Evolutionary conservation across 2,113 vertebrate genomes (phyloP).

Genomic region (Engystomops pustulosus): DNA sequence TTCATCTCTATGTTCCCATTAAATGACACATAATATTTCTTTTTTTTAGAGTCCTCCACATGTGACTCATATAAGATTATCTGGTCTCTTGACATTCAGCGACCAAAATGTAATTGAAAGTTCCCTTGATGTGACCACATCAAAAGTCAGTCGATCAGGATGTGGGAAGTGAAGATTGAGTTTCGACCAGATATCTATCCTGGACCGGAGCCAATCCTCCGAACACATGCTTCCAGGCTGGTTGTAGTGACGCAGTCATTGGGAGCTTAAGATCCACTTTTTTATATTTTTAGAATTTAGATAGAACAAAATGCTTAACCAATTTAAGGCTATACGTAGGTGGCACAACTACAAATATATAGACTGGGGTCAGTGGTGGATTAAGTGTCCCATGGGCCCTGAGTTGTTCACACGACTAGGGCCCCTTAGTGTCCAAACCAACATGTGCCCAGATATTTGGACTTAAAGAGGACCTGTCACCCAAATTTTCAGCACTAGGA

Average conservation of each 20-base stretch:
- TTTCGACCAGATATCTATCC: background rate
- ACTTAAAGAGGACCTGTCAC: no score
- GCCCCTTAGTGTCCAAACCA: no score
- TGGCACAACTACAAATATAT: no score
- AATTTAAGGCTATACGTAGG: no score
- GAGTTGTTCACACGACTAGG: no score
- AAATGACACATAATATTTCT: background rate
- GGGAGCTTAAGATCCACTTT: background rate
- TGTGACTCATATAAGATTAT: slow-evolving; percentile 16
- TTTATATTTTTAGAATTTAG: background rate
- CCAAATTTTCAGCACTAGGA: no score
- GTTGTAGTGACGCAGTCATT: no score
- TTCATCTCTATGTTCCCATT: background rate
- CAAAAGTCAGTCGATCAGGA: slow-evolving; percentile 8
- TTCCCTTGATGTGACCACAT: slow-evolving; percentile 37
- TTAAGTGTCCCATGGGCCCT: no score
- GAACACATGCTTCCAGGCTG: background rate
- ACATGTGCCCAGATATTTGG: no score
- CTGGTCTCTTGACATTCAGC: background rate
- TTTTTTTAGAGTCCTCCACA: background rate
- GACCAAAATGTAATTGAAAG: slow-evolving; percentile 11
- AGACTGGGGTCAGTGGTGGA: no score
- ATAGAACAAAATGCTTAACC: no score
- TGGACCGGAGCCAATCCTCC: background rate
- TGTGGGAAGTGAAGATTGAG: background rate